Base-by-base conservation (phyloP, 2,888 invertebrate species). In the Chymomyza procnemis region DNA sequence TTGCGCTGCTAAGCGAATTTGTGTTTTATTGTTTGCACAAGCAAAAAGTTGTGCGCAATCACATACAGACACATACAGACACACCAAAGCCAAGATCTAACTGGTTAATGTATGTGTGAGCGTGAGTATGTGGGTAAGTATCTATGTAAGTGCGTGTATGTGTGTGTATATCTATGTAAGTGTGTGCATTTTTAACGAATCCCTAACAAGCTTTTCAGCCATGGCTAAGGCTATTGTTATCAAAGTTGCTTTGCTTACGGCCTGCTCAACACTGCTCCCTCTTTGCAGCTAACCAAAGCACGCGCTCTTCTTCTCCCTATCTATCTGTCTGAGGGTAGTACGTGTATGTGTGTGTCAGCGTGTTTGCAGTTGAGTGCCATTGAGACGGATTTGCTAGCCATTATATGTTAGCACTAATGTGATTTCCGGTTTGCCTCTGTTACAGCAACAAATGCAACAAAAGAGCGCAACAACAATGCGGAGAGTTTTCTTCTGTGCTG, bases 21-120 rank as follows among this genome's bases (percentile, higher is more conserved):
- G 85, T 88, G 78, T 86, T 86, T 82, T 86, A 88, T 86, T 86
- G 86, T 86, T 88, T 82, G 86, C 80, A 78, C 79, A 82, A 85
- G 80, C 82, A 83, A 85, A 85, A 82, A 82, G 59, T 83, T 85
- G 77, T 75, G 18, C 71, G 67, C 77, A 85, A 64, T 62, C 77
- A 69, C 68, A 67, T 64, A 62, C 26, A 22, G 8, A 1, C 12
- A 16, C 21, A 14, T 54, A 46, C 60, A 66, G 9, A 50, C 47
- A 58, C 21, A 60, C 50, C 18, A n/a, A 67, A 8, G 30, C n/a
- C 63, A 16, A 60, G 47, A 1, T 63, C 66, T 67, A 19, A 21
- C 54, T 54, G 58, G 64, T 55, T 52, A 66, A 50, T 22, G 22
- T 22, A 2, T 41, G 30, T 22, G 16, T 67, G n/a, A n/a, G n/a